Evolutionary conservation across 1,140 invertebrate species (phyloP), one percentile per base, ranked within the genome.

Genomic region (Coboldia fuscipes): DNA sequence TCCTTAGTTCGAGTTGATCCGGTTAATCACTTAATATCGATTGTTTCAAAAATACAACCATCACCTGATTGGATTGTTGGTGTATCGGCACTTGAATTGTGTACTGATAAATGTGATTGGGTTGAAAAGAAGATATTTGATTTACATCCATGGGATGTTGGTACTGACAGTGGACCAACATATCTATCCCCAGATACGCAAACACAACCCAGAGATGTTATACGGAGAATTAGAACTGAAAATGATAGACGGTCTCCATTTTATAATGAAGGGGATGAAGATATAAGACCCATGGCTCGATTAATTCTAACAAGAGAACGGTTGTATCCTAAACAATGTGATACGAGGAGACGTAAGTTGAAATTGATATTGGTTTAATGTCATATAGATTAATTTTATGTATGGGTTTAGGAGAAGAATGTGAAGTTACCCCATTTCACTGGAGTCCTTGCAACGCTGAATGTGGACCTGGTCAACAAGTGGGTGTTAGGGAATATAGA

Each of bases 41-140:
- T 98, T 9, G 82, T 96, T 0, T 84, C 88, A 8, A 96, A 92
- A 76, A 71, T 94, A 35, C 78, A 83, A 41, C 94, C 94, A 0
- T 94, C 86, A 3, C 94, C 94, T 0, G 94, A 99, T 57, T 98
- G 94, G 94, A 84, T 97, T 37, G 82, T 97, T 1, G 94, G 94
- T 1, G 78, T 97, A 1, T 89, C 83, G 0, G 78, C 77, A 0
- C 53, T 97, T 26, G 90, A 97, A 49, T 60, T 99, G 0, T 98
- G 94, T 48, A 60, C 81, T 24, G 42, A 68, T 5, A 92, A 97
- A 57, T 93, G 93, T 46, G 76, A 80, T 1, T 99, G 94, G 94
- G 68, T 84, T 0, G 73, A 75, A 36, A 74, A 76, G 20, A 77
- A 82, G 42, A 69, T 74, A 2, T 63, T 97, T 13, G 85, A 94